Percentiles rank a stretch among this genome's conserved stretches.
Conservation (phyloP, 1,140 invertebrate genomes). For the Drosophila parabipectinata region DNA sequence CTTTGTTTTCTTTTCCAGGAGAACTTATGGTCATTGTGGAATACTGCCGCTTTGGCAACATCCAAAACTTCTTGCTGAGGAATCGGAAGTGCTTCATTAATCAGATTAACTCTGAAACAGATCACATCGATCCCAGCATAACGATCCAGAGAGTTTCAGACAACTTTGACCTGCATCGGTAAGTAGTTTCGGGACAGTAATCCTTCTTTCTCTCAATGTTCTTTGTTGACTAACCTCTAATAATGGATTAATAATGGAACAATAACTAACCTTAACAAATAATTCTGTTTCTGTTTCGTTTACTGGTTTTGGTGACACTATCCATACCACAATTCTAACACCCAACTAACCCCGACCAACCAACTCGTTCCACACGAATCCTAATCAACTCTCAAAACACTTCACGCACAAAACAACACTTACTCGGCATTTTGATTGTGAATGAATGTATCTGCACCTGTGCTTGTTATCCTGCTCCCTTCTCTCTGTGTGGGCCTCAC, state of each 20-base stretch:
- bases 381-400: slow-evolving; percentile 24
- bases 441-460: slow-evolving; percentile 28
- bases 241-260: background rate
- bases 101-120: slow-evolving; percentile 89
- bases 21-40: slow-evolving; percentile 97
- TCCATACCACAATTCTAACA: slow-evolving; percentile 7
- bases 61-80: slow-evolving; percentile 92
- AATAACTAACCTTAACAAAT: background rate
- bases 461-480: slow-evolving; percentile 49
- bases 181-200: slow-evolving; percentile 31
- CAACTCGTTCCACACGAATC: background rate
- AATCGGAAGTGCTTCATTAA: slow-evolving; percentile 92
- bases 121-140: slow-evolving; percentile 88
- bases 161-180: slow-evolving; percentile 80
- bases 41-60: slow-evolving; percentile 95
- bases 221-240: slow-evolving; percentile 42
- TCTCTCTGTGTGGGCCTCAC: slow-evolving; percentile 43
- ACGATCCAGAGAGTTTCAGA: slow-evolving; percentile 75
- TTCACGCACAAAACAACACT: slow-evolving; percentile 12
- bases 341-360: background rate
- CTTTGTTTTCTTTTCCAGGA: slow-evolving; percentile 84
- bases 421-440: slow-evolving; percentile 2
- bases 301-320: slow-evolving; percentile 5
- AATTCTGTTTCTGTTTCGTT: slow-evolving; percentile 4
- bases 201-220: background rate